Evolutionary conservation across 1,140 invertebrate genomes (phyloP).

Genomic region (Scaptomyza montana): DNA sequence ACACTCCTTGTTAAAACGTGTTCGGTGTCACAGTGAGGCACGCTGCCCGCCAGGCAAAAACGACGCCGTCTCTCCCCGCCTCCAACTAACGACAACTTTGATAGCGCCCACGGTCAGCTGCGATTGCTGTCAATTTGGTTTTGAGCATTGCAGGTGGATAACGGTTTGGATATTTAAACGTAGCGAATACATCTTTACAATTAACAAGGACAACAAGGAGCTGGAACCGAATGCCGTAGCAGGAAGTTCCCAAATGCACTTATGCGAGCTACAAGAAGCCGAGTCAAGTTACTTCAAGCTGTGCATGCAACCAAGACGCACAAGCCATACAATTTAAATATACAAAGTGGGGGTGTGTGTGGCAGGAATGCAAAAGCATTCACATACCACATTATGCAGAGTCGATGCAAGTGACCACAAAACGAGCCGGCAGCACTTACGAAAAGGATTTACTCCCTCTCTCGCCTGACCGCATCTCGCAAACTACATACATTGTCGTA

Average conservation of each 20-base stretch:
- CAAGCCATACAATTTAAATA: constrained; percentile 32
- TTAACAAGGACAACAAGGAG: constrained; percentile 52
- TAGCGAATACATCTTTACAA: constrained; percentile 76
- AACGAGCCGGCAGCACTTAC: constrained; percentile 42
- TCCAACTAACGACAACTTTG: no score
- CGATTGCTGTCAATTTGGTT: constrained; percentile 33
- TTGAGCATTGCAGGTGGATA: constrained; percentile 38
- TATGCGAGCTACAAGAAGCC: constrained; percentile 21
- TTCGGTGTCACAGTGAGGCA: constrained; percentile 70
- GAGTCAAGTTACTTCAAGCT: constrained; percentile 17
- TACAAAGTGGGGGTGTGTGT: constrained; percentile 17
- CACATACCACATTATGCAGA: constrained; percentile 40
- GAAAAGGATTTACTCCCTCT: constrained; percentile 15
- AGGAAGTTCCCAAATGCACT: constrained; percentile 63
- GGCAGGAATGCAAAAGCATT: neutral
- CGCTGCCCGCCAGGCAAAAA: neutral
- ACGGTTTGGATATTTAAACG: constrained; percentile 64
- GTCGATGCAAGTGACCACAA: constrained; percentile 60
- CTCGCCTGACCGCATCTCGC: constrained; percentile 30
- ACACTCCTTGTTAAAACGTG: constrained; percentile 67
- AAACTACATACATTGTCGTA: constrained; percentile 25
- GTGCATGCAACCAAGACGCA: constrained; percentile 9
- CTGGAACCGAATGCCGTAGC: constrained; percentile 18
- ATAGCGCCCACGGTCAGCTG: constrained; percentile 19
- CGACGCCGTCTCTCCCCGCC: neutral